Evolutionary conservation across 2,888 invertebrate species (phyloP).

Genomic region (Anodontia alba): DNA sequence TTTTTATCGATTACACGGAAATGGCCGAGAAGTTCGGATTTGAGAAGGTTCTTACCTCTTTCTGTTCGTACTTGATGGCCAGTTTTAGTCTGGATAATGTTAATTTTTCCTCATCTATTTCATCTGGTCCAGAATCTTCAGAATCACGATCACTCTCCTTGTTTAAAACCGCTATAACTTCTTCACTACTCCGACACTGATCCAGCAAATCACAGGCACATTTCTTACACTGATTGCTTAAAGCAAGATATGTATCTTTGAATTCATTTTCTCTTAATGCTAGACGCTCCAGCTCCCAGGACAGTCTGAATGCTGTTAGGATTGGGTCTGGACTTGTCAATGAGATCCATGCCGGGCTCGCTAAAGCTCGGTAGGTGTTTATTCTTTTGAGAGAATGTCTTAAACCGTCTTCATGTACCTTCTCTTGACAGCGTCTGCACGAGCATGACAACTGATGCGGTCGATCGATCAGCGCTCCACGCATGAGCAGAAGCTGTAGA

Average conservation of each 20-base stretch:
- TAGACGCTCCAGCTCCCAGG: conserved; percentile 86
- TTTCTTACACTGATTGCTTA: conserved; percentile 86
- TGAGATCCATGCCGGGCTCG: conserved; percentile 87
- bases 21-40: too few species aligned
- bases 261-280: conserved; percentile 86
- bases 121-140: conserved; percentile 76
- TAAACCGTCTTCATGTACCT: conserved; percentile 85
- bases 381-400: conserved; percentile 86
- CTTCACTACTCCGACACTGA: conserved; percentile 87
- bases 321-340: conserved; percentile 87
- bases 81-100: conserved; percentile 86
- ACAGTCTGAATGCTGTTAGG: conserved; percentile 86
- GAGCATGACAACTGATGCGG: conserved; percentile 85
- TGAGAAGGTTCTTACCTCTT: conserved; percentile 84
- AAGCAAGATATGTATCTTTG: conserved; percentile 85
- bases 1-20: too few species aligned
- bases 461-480: conserved; percentile 85
- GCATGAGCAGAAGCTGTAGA: conserved; percentile 86
- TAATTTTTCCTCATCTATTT: conserved; percentile 68
- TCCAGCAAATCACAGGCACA: conserved; percentile 87
- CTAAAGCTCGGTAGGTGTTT: conserved; percentile 86
- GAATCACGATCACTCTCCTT: conserved; percentile 82
- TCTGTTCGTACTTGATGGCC: conserved; percentile 87
- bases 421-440: conserved; percentile 85
- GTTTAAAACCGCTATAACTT: conserved; percentile 86